Evolutionary conservation across 2,888 invertebrate genomes (phyloP), one percentile per base, ranked within the genome.

Genomic region (Cheilosia impressa): DNA sequence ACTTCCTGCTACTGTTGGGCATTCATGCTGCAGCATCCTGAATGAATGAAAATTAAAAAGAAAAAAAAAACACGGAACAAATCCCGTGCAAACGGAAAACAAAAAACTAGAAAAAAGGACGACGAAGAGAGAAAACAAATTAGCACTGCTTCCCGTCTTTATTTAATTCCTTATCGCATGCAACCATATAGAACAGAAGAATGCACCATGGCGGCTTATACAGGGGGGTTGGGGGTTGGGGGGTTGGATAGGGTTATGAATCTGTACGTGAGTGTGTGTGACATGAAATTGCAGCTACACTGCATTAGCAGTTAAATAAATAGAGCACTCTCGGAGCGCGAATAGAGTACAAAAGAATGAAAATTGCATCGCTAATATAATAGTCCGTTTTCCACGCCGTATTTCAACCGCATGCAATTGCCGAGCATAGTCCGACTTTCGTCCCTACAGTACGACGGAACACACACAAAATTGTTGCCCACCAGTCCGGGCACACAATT

Each of bases 131-230:
- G 76, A 85, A 81, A 77, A 77, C 85, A 85, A 85, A 85, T 85
- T 85, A 85, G 85, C 85, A 72, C 81, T 72, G 76, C 75, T 81
- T 72, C 76, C 76, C 72, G 72, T 85, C 81, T 81, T 81, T 72
- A 68, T 77, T 81, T 81, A 80, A 85, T 85, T 57, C 62, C 58
- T 58, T 60, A 52, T 52, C 38, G 63, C 60, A 66, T 50, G 41
- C 55, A 53, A 57, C 41, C 55, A 6, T 41, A 24, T 57, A 47
- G 7, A 47, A 47, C 5, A 19, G 47, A 47, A 47, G 2, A 19
- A 47, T 47, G 17, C 17, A 17, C 47, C 47, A 47, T 2, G 19
- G 6, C 0, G 17, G 10, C 9, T 17, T 22, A 22, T 1, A 2
- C 22, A 2, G n/a, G n/a, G n/a, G n/a, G n/a, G n/a, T n/a, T n/a